Evolutionary conservation across 2,888 invertebrate species (phyloP).

Genomic region (Automeris io): DNA sequence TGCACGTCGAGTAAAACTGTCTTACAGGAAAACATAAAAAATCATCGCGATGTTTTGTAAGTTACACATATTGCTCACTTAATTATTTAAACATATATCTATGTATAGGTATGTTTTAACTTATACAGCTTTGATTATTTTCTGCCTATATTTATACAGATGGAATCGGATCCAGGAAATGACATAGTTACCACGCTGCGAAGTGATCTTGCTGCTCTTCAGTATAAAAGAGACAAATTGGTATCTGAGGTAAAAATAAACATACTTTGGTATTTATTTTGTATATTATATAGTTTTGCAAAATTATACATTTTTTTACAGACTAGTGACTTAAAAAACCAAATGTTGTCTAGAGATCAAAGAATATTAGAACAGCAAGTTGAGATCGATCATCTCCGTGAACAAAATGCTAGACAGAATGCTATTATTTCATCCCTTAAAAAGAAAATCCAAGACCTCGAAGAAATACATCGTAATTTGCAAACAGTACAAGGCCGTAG

Average conservation of each 20-base stretch:
- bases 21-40: constrained; percentile 15
- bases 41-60: constrained; percentile 35
- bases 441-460: constrained; percentile 86
- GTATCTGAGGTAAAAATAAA: constrained; percentile 81
- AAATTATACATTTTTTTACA: constrained; percentile 49
- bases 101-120: too few relatives aligned
- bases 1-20: constrained; percentile 50
- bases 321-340: constrained; percentile 83
- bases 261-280: too few relatives aligned
- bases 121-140: too few relatives aligned
- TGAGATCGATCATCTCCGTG: constrained; percentile 86
- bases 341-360: constrained; percentile 83
- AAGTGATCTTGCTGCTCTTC: constrained; percentile 89
- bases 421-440: constrained; percentile 87
- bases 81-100: neutral
- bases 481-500: constrained; percentile 78
- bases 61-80: constrained; percentile 15
- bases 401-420: constrained; percentile 89
- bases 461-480: constrained; percentile 85
- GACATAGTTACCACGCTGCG: constrained; percentile 86
- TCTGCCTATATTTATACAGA: constrained; percentile 43
- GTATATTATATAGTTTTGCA: too few relatives aligned
- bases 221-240: constrained; percentile 89
- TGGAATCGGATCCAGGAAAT: constrained; percentile 75
- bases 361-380: constrained; percentile 85